These are phyloP conservation scores for Steromphala cineraria DNA, from an alignment of 2,888 invertebrate species.

Conservation along the genomic window DNA sequence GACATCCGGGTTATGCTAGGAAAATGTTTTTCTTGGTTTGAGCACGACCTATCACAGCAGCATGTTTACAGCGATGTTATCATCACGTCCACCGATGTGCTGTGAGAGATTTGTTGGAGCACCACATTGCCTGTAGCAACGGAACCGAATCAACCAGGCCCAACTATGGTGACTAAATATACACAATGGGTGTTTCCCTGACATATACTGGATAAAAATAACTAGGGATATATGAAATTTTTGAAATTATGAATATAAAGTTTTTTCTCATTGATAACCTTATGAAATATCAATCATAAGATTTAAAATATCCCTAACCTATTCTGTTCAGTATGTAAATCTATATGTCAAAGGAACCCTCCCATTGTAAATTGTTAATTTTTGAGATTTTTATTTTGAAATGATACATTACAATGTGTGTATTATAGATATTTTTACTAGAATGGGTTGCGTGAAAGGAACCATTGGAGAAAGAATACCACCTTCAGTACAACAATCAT, in stretches of 20 bases:
- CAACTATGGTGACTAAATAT: neutral
- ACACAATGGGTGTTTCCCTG: neutral
- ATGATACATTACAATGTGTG: neutral
- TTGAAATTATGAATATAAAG: too few relatives aligned
- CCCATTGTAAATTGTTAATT: neutral
- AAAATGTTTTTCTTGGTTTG: too few relatives aligned
- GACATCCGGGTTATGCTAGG: too few relatives aligned
- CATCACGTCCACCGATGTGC: neutral
- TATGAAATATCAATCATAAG: too few relatives aligned
- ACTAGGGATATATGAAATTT: too few relatives aligned
- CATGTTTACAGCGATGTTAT: neutral
- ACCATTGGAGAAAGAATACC: neutral
- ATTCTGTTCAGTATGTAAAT: too few relatives aligned
- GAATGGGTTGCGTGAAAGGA: neutral
- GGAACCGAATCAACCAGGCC: too few relatives aligned
- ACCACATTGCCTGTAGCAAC: neutral
- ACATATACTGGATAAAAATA: too few relatives aligned
- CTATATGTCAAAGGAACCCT: neutral
- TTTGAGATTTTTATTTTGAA: slow-evolving; percentile 5
- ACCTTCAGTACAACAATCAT: too few relatives aligned
- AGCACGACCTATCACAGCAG: too few relatives aligned
- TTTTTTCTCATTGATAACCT: too few relatives aligned
- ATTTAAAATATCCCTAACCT: too few relatives aligned
- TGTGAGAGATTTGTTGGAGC: neutral
- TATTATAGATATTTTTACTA: neutral